A percentile compares a stretch with the other conserved stretches of the same genome.
Evolutionary conservation across 1,140 invertebrate species (phyloP).

Genomic region (Luehdorfia chinensis): DNA sequence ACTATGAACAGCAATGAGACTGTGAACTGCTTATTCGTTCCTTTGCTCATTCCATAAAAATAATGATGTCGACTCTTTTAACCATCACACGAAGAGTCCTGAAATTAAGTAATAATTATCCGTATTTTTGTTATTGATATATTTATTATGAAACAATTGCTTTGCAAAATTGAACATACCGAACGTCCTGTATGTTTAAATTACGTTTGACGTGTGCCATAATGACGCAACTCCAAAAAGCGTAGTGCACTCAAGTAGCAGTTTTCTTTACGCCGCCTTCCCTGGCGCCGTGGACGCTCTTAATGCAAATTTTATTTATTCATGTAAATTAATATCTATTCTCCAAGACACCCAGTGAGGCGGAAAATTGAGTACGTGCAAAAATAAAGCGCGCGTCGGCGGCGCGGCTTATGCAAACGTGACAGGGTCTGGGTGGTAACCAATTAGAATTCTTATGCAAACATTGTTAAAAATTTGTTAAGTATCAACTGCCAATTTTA

Average conservation of each 20-base stretch:
- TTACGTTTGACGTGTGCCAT: constrained; percentile 22
- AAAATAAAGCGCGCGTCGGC: constrained; percentile 56
- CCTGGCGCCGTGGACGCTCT: constrained; percentile 52
- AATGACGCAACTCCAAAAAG: constrained; percentile 36
- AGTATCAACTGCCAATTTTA: constrained; percentile 8
- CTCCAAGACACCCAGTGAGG: constrained; percentile 62
- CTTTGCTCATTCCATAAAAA: too few species aligned
- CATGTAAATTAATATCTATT: constrained; percentile 77
- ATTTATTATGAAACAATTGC: too few species aligned
- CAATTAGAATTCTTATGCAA: constrained; percentile 45
- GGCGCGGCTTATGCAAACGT: constrained; percentile 47
- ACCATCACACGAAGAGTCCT: too few species aligned
- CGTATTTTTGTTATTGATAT: too few species aligned
- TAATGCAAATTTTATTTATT: constrained; percentile 77
- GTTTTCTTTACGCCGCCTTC: constrained; percentile 45
- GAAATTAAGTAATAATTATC: too few species aligned
- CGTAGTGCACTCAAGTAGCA: constrained; percentile 49
- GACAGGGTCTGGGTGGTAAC: constrained; percentile 30
- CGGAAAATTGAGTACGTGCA: constrained; percentile 75
- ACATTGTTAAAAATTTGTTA: constrained; percentile 34
- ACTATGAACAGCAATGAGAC: too few species aligned
- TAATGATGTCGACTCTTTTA: too few species aligned
- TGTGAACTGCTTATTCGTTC: too few species aligned
- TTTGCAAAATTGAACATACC: too few species aligned
- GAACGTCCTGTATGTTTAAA: constrained; percentile 10